These are phyloP conservation scores for Hyles lineata DNA, from an alignment of 2,888 invertebrate genomes.

Conservation along the genomic window DNA sequence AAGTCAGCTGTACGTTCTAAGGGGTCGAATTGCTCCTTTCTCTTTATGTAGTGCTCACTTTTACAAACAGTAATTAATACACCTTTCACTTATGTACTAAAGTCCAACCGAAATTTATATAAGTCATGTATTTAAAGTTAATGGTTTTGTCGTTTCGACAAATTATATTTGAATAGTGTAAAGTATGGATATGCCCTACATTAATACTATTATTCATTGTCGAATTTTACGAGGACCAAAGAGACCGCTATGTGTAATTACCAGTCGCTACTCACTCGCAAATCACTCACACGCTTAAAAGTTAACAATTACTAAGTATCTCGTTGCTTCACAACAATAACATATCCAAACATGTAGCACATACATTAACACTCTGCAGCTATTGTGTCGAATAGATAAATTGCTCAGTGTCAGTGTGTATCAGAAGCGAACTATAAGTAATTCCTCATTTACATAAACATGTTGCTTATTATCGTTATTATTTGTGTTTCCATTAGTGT, in stretches of 20 bases:
- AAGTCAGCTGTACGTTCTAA: background rate
- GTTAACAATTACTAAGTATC: background rate
- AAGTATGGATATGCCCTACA: background rate
- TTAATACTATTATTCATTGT: background rate
- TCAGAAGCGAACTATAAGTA: background rate
- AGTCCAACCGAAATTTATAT: background rate
- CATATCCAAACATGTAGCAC: background rate
- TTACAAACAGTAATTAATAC: background rate
- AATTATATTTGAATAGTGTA: background rate
- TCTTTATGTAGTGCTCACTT: background rate
- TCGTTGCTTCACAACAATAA: background rate
- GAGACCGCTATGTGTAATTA: conserved; percentile 13
- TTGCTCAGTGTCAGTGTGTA: conserved; percentile 15
- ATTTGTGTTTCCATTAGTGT: conserved; percentile 16
- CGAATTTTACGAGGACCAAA: background rate
- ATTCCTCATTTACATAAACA: conserved; percentile 17
- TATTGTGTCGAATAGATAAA: background rate
- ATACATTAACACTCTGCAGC: conserved; percentile 3
- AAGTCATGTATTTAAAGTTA: background rate
- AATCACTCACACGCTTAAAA: background rate
- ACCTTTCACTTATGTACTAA: background rate
- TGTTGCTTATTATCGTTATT: conserved; percentile 5
- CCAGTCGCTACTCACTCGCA: background rate
- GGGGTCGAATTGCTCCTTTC: background rate
- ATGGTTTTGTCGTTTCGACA: background rate